Conservation (phyloP, 1,140 invertebrate genomes). For the Lordiphosa stackelbergi region DNA sequence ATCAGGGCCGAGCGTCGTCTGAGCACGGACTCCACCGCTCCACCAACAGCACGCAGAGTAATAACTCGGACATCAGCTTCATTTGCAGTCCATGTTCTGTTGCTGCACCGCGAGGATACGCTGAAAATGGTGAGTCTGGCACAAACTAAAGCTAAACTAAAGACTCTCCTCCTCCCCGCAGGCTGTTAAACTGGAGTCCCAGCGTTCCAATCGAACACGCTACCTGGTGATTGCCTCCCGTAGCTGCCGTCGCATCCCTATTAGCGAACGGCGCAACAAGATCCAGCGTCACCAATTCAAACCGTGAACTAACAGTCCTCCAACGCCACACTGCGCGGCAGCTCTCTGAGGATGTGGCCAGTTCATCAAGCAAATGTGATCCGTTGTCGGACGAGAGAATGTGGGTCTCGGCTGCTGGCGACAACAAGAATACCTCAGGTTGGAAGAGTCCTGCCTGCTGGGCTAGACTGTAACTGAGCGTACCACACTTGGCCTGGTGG, state of each 20-base stretch:
- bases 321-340: constrained; percentile 53
- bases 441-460: constrained; percentile 93
- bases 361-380: constrained; percentile 66
- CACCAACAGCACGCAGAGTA: constrained; percentile 80
- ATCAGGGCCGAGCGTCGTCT: constrained; percentile 60
- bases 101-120: constrained; percentile 94
- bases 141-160: neutral
- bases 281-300: constrained; percentile 71
- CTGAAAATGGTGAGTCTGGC: constrained; percentile 90
- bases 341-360: constrained; percentile 53
- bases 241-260: constrained; percentile 57
- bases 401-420: constrained; percentile 25
- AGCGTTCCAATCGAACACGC: constrained; percentile 87
- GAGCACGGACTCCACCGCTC: constrained; percentile 81
- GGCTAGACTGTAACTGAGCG: constrained; percentile 94
- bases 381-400: constrained; percentile 34
- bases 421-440: constrained; percentile 61
- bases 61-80: constrained; percentile 92
- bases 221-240: constrained; percentile 96
- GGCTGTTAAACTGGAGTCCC: constrained; percentile 97
- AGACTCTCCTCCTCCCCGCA: constrained; percentile 75
- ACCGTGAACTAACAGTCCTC: constrained; percentile 23
- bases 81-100: constrained; percentile 97
- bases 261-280: constrained; percentile 60
- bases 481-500: constrained; percentile 94